Percentiles rank a stretch among this genome's conserved stretches.
These are phyloP conservation scores for Clarias magur DNA, from an alignment of 2,113 vertebrate genomes.

Conservation along the genomic window DNA sequence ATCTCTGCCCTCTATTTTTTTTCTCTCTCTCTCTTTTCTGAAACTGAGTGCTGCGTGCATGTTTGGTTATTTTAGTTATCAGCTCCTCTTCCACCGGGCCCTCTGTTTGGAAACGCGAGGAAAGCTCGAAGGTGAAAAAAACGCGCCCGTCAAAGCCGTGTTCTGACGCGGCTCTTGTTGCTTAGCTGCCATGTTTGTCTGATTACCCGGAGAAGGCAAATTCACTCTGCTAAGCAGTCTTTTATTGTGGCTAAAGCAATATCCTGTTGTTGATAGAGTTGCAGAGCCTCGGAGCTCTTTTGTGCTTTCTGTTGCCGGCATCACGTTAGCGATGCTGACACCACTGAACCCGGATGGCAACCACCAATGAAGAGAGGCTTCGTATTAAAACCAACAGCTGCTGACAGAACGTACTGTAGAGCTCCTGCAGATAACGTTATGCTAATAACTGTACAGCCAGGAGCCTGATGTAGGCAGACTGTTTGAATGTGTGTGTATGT, in stretches of 20 bases:
- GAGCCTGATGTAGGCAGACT: not conserved
- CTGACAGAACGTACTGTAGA: not conserved
- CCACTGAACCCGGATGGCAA: conserved; percentile 21
- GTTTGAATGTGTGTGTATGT: not conserved
- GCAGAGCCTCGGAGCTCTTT: conserved; percentile 30
- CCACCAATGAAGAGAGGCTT: conserved; percentile 7
- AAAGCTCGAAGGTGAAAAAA: not conserved
- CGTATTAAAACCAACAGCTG: conserved; percentile 39
- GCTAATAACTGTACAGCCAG: conserved; percentile 23
- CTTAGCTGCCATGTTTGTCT: not conserved
- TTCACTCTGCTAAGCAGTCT: not conserved
- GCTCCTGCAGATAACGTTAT: not conserved
- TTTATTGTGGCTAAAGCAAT: conserved; percentile 10
- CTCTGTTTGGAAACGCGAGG: not conserved
- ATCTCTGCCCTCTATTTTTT: conserved; percentile 27
- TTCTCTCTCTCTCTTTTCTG: too few species aligned
- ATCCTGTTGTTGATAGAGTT: conserved; percentile 14
- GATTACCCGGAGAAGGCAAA: conserved; percentile 1
- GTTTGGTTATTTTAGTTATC: not conserved
- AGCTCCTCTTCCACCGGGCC: not conserved
- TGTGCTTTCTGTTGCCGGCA: not conserved
- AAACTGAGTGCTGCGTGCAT: not conserved
- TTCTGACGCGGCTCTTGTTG: not conserved
- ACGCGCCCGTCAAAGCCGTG: not conserved
- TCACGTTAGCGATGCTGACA: conserved; percentile 27